Evolutionary conservation across 2,113 vertebrate species (phyloP).

Genomic region (Bubo blakistoni): DNA sequence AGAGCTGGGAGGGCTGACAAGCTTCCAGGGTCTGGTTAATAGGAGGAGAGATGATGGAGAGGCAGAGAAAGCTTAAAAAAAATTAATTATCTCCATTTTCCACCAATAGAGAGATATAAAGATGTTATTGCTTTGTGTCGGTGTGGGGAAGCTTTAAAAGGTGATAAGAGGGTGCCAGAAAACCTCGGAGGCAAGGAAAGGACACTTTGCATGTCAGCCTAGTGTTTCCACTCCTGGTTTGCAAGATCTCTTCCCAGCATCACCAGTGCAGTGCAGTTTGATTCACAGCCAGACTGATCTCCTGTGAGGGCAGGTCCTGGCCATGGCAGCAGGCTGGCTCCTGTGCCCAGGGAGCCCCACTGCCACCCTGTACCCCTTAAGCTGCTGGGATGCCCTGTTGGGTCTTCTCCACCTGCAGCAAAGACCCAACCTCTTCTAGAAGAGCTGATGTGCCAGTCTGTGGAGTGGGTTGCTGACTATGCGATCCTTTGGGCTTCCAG

Average conservation of each 20-base stretch:
- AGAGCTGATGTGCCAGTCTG: neutral
- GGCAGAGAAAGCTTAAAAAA: neutral
- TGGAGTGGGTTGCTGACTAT: neutral
- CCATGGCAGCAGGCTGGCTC: neutral
- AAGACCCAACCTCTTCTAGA: neutral
- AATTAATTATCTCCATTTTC: neutral
- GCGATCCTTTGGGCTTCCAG: neutral
- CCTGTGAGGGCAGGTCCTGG: neutral
- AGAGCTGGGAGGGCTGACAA: neutral
- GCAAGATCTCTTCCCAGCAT: neutral
- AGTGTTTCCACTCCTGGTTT: neutral
- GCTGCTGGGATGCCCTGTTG: neutral
- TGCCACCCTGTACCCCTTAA: neutral
- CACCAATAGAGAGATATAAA: neutral
- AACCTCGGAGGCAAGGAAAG: neutral
- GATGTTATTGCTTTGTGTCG: neutral
- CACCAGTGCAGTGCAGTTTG: fast-evolving
- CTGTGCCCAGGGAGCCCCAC: neutral
- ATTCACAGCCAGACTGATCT: neutral
- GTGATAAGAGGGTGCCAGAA: slow-evolving; percentile 28
- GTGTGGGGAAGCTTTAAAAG: slow-evolving; percentile 15
- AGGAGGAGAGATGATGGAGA: neutral
- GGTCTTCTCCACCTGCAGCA: neutral
- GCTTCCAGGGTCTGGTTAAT: neutral
- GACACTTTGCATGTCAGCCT: neutral